These are phyloP conservation scores for Dolichallabes microphthalmus DNA, from an alignment of 2,113 vertebrate species.

Conservation along the genomic window DNA sequence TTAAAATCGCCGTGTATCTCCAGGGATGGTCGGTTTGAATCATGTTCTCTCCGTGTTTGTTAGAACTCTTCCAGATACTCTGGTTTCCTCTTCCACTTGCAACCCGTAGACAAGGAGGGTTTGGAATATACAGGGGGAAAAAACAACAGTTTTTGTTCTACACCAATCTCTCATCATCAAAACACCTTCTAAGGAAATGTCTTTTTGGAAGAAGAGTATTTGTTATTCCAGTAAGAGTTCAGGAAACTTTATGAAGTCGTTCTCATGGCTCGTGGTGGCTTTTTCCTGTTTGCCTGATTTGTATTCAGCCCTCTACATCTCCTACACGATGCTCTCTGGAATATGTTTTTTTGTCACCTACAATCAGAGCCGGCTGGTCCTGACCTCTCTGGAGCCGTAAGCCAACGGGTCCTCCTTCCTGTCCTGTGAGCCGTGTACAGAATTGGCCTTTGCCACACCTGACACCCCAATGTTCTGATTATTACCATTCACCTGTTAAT, in stretches of 20 bases:
- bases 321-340: not conserved
- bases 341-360: too few relatives aligned
- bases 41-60: too few relatives aligned
- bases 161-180: not conserved
- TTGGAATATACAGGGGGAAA: not conserved
- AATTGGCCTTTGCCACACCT: too few relatives aligned
- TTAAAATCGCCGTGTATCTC: constrained; percentile 7
- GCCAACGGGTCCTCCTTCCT: too few relatives aligned
- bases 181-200: not conserved
- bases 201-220: not conserved
- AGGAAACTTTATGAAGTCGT: not conserved
- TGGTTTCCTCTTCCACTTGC: too few relatives aligned
- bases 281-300: not conserved
- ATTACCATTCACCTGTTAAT: too few relatives aligned
- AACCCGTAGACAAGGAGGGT: not conserved
- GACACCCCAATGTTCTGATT: too few relatives aligned
- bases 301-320: not conserved
- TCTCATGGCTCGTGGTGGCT: not conserved
- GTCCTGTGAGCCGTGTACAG: too few relatives aligned
- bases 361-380: too few relatives aligned
- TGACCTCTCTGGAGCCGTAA: too few relatives aligned
- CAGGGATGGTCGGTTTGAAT: too few relatives aligned
- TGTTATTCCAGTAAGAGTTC: not conserved
- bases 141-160: not conserved
- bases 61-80: too few relatives aligned